Percentiles rank a stretch among this genome's conserved stretches.
Conservation (phyloP, 2,888 invertebrate genomes). For the Augochlorella aurata region DNA sequence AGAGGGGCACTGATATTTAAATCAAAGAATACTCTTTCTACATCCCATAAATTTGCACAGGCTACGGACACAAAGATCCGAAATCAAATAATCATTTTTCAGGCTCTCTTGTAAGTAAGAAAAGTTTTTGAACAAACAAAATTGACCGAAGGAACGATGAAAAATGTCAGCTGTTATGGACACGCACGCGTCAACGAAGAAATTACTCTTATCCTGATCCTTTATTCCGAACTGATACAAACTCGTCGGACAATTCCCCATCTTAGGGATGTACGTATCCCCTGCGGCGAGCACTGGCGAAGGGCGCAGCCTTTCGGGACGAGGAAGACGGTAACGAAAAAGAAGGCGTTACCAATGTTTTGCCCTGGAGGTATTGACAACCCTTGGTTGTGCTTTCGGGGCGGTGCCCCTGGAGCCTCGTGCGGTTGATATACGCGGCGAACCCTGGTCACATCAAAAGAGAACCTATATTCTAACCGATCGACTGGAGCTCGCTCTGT, state of each 20-base stretch:
- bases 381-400: slow-evolving; percentile 41
- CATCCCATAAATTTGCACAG: too few species aligned
- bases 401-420: slow-evolving; percentile 26
- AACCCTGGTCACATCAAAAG: slow-evolving; percentile 53
- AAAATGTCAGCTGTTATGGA: too few species aligned
- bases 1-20: too few species aligned
- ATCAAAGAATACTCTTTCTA: too few species aligned
- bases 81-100: too few species aligned
- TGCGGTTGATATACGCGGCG: slow-evolving; percentile 24
- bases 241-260: background rate
- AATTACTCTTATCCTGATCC: too few species aligned
- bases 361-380: slow-evolving; percentile 51
- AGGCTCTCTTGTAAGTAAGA: too few species aligned
- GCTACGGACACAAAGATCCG: too few species aligned
- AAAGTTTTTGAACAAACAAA: too few species aligned
- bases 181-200: too few species aligned
- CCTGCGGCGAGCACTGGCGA: background rate
- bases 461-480: slow-evolving; percentile 54
- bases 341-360: slow-evolving; percentile 60
- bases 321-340: slow-evolving; percentile 17
- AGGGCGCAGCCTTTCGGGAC: slow-evolving; percentile 5
- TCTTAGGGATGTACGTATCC: background rate
- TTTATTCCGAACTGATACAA: background rate
- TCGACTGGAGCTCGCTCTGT: slow-evolving; percentile 9
- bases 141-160: too few species aligned